Percentiles rank a stretch among this genome's conserved stretches.
These are phyloP conservation scores for Polyommatus icarus DNA, from an alignment of 2,888 invertebrate genomes.

Conservation along the genomic window DNA sequence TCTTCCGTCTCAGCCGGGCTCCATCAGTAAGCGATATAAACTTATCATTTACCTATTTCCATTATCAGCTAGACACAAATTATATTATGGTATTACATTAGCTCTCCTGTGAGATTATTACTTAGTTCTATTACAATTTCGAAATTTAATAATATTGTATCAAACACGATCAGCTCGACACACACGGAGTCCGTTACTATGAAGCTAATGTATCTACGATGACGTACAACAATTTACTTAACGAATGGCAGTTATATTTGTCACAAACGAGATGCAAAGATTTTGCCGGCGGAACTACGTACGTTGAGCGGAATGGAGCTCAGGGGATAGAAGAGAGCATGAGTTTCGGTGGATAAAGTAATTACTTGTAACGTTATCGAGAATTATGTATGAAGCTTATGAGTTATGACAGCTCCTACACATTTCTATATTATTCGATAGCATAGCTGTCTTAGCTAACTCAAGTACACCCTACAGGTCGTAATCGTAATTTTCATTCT, in stretches of 20 bases:
- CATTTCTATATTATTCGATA: no score
- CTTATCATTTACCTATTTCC: slow-evolving; percentile 73
- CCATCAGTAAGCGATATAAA: slow-evolving; percentile 67
- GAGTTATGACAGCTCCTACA: no score
- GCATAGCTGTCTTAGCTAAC: no score
- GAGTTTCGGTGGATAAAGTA: not conserved
- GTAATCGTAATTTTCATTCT: not conserved
- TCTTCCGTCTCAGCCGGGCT: slow-evolving; percentile 44
- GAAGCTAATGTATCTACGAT: slow-evolving; percentile 69
- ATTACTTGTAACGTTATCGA: no score
- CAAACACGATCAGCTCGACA: slow-evolving; percentile 76
- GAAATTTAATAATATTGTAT: slow-evolving; percentile 78
- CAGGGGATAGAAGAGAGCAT: no score
- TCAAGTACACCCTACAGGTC: no score
- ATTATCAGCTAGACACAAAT: slow-evolving; percentile 80
- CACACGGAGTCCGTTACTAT: slow-evolving; percentile 71
- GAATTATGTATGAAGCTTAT: no score
- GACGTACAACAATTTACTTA: slow-evolving; percentile 72
- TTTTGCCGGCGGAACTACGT: slow-evolving; percentile 35
- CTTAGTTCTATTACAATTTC: slow-evolving; percentile 78
- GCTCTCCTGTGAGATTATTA: slow-evolving; percentile 75
- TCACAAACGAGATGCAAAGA: slow-evolving; percentile 60
- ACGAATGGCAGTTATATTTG: slow-evolving; percentile 77
- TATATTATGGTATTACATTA: slow-evolving; percentile 77
- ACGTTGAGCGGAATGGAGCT: not conserved